A percentile compares a stretch with the other conserved stretches of the same genome.
Conservation (phyloP, 2,888 invertebrate species). For the Plusia festucae region DNA sequence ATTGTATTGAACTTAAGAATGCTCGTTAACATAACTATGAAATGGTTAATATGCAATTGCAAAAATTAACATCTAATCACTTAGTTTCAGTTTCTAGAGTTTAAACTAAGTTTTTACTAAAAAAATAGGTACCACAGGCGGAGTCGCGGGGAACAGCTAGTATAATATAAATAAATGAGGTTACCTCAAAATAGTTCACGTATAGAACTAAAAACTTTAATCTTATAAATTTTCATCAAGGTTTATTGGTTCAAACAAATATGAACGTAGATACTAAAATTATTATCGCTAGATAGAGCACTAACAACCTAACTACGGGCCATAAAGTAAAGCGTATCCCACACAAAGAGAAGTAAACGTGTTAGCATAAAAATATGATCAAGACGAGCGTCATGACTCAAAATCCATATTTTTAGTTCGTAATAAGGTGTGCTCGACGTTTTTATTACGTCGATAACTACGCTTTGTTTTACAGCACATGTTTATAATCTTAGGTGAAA, state of each 20-base stretch:
- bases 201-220: neutral
- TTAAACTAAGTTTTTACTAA: too few relatives aligned
- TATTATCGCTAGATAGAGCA: constrained; percentile 14
- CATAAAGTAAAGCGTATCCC: constrained; percentile 72
- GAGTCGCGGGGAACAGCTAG: too few relatives aligned
- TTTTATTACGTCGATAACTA: constrained; percentile 61
- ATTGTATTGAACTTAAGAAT: neutral
- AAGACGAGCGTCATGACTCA: constrained; percentile 70
- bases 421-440: constrained; percentile 57
- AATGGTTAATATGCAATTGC: too few relatives aligned
- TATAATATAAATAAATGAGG: too few relatives aligned
- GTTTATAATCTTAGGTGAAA: constrained; percentile 40
- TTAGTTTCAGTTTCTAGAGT: too few relatives aligned
- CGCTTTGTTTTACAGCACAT: constrained; percentile 53
- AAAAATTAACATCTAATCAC: too few relatives aligned
- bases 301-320: constrained; percentile 57
- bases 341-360: constrained; percentile 77
- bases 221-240: neutral
- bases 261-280: neutral
- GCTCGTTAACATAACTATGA: neutral
- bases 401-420: constrained; percentile 62
- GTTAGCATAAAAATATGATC: constrained; percentile 78
- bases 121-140: too few relatives aligned
- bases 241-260: constrained; percentile 1
- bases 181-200: too few relatives aligned